These are phyloP conservation scores for Cephalotes varians DNA, from an alignment of 2,888 invertebrate genomes.

Conservation along the genomic window DNA sequence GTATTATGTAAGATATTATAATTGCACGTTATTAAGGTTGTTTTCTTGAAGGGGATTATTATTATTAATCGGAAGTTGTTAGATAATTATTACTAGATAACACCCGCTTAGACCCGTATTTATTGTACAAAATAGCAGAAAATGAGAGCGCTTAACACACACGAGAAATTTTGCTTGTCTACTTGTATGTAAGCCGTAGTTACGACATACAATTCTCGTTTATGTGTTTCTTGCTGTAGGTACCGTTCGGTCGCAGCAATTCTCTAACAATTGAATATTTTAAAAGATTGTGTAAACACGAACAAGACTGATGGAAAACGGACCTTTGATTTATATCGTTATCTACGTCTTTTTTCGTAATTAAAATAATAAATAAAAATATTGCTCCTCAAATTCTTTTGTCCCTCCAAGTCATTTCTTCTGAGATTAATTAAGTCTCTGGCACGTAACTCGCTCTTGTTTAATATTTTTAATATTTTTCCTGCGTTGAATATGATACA, in stretches of 20 bases:
- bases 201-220: conserved; percentile 48
- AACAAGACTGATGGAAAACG: conserved; percentile 25
- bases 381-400: neutral
- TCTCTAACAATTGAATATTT: conserved; percentile 39
- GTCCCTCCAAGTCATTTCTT: neutral
- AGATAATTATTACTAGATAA: too few relatives aligned
- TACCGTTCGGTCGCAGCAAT: conserved; percentile 45
- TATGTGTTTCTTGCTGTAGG: conserved; percentile 55
- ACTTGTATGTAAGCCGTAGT: conserved; percentile 46
- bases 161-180: conserved; percentile 57
- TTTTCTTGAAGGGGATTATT: neutral
- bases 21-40: neutral
- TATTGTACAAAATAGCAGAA: conserved; percentile 24
- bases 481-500: neutral
- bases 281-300: conserved; percentile 32
- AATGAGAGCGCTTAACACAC: conserved; percentile 32
- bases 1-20: neutral
- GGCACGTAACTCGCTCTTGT: neutral
- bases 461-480: conserved; percentile 5
- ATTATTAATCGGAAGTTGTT: conserved; percentile 52
- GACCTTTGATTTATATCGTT: conserved; percentile 24
- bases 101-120: conserved; percentile 33
- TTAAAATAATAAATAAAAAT: neutral
- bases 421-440: neutral
- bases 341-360: neutral